Evolutionary conservation across 2,797 vertebrate species (phyloP).

Genomic region (Pampus argenteus): DNA sequence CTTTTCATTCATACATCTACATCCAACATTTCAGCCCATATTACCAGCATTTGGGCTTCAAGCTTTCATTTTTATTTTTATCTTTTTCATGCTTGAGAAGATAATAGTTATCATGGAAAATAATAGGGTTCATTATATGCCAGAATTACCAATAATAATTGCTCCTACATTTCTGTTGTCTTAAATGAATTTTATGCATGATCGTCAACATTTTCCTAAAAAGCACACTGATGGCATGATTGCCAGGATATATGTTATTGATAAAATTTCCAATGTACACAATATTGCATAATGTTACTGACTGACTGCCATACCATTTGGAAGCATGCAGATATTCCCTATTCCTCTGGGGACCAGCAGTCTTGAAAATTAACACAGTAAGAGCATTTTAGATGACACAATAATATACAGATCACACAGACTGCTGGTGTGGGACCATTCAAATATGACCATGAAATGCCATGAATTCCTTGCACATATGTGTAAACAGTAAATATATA

Average conservation of each 20-base stretch:
- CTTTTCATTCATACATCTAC: not conserved
- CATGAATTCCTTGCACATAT: constrained; percentile 24
- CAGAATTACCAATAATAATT: not conserved
- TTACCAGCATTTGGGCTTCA: not conserved
- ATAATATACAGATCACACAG: constrained; percentile 4
- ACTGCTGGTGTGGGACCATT: constrained; percentile 18
- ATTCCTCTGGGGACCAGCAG: not conserved
- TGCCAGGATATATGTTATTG: not conserved
- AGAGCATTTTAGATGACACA: constrained; percentile 4
- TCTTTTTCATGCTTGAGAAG: not conserved
- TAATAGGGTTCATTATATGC: constrained; percentile 3
- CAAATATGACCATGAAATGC: constrained; percentile 30
- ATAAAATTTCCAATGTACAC: not conserved
- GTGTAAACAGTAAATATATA: too few relatives aligned
- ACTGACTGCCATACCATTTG: constrained; percentile 12
- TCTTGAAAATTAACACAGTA: not conserved
- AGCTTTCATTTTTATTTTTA: not conserved
- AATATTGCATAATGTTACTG: not conserved
- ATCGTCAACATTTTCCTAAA: not conserved
- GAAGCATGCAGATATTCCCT: constrained; percentile 1
- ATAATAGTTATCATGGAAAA: not conserved
- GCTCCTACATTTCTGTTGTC: not conserved
- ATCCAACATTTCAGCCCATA: not conserved
- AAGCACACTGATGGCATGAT: not conserved
- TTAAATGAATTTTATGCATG: not conserved